Percentiles rank a stretch among this genome's conserved stretches.
phyloP scores from a whole-genome alignment of 64 coral and sea anemone genomes.

The Actinia equina region DNA sequence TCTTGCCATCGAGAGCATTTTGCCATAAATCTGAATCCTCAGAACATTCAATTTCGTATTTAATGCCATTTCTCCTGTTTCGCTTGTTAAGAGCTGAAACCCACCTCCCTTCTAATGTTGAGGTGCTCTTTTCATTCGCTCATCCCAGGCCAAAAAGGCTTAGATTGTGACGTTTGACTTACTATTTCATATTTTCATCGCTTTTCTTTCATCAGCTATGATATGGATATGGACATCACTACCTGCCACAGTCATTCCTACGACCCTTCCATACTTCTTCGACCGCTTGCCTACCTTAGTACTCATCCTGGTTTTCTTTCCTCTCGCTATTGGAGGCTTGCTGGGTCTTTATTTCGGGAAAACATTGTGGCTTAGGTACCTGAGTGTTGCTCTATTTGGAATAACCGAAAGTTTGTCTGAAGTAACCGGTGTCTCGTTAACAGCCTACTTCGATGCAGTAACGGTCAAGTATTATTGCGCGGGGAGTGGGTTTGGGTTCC shows the following conservation, averaged over 20 bases:
- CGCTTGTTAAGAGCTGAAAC: no score
- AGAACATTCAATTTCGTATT: no score
- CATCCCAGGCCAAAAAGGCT: no score
- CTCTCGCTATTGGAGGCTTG: not conserved
- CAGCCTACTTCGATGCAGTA: not conserved
- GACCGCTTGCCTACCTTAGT: not conserved
- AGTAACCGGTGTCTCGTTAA: not conserved
- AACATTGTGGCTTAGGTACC: not conserved
- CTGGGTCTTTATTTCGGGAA: not conserved
- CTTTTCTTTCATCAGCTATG: not conserved
- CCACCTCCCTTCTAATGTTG: no score
- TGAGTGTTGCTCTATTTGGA: not conserved
- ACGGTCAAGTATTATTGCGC: not conserved
- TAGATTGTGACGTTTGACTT: no score
- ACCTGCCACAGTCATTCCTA: not conserved
- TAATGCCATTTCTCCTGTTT: no score
- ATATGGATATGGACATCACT: not conserved
- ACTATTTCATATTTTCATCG: no score
- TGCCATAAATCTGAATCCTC: no score
- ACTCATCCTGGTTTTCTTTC: not conserved
- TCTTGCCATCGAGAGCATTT: no score
- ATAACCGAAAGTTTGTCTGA: not conserved
- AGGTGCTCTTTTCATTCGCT: no score
- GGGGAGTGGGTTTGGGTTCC: not conserved
- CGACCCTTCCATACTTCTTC: not conserved